Conservation (phyloP, 53 echinoderm and acorn worm genomes). For the Stichopus horrens region DNA sequence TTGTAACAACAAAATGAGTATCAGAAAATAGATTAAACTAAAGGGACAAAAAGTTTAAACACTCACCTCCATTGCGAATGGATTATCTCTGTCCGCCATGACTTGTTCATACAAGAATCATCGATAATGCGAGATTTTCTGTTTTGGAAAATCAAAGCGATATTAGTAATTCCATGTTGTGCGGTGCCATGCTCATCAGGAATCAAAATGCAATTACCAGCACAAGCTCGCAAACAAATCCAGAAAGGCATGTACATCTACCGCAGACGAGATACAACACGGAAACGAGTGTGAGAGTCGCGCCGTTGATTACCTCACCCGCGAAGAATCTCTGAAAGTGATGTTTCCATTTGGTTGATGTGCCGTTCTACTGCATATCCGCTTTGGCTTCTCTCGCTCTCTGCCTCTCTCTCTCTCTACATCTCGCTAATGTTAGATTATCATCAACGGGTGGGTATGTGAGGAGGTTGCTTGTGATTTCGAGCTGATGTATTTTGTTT, state of each 20-base stretch:
- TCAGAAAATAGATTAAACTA: not conserved
- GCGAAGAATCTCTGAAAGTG: not conserved
- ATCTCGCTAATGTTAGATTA: not conserved
- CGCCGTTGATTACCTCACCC: conserved; percentile 27
- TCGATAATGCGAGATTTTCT: not conserved
- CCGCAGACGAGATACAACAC: conserved; percentile 1
- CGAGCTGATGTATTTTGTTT: not conserved
- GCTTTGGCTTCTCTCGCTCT: conserved; percentile 5
- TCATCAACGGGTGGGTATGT: not conserved
- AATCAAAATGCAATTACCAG: conserved; percentile 10
- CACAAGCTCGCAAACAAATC: conserved; percentile 14
- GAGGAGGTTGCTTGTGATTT: not conserved
- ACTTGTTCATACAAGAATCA: not conserved
- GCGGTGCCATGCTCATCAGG: not conserved
- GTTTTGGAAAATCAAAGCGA: not conserved
- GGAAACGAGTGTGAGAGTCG: not conserved
- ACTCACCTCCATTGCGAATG: conserved; percentile 36
- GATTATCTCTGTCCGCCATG: conserved; percentile 33
- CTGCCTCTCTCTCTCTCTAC: not conserved
- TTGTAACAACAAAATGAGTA: not conserved
- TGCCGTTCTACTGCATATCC: conserved; percentile 17
- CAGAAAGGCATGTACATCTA: not conserved
- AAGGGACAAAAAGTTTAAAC: not conserved
- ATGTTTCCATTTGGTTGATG: conserved; percentile 23
- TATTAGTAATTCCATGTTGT: conserved; percentile 30